Base-by-base conservation (phyloP, 2,113 vertebrate species). In the Talpa occidentalis region DNA sequence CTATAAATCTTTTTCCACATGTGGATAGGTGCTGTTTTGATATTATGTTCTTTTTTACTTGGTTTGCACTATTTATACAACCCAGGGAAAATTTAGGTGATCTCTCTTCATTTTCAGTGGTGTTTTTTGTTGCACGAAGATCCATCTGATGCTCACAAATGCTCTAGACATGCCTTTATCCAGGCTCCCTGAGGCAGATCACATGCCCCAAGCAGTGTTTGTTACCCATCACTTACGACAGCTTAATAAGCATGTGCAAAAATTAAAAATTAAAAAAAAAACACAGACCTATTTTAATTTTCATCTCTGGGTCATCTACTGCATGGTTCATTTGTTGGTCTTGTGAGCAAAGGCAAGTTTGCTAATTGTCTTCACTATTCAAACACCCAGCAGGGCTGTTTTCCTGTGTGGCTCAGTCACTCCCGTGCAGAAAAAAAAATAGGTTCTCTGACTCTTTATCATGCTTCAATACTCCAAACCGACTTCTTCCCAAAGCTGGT, bases 361-460 rank as follows among this genome's bases (percentile, higher is more conserved):
- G 87, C 87, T 94, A 94, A 94, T 83, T 96, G 47, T 83, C 94
- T 97, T 96, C 28, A 24, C 95, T 96, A 94, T 72, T 69, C 56
- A 94, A 56, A 83, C 56, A 14, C 91, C 84, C 76, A 83, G 90
- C 77, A 89, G 97, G 93, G 91, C 76, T 91, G 59, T 44, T 95
- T 49, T 93, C 96, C 77, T 78, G 30, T 82, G 66, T 60, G 78
- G 90, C 77, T 96, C 85, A 66, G 73, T 90, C 60, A 80, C 64
- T 89, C 88, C 64, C 85, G 76, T 92, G 54, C 74, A 96, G 88
- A 93, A 97, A 95, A 95, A 93, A 97, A 95, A 95, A 93, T 30
- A 54, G 70, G 54, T 37, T 95, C 30, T 77, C 32, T 86, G 83
- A 79, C 85, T 54, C 30, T 95, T 30, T 32, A 88, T 73, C 6